Conservation (phyloP, 2,113 vertebrate species). For the Petaurus breviceps region DNA sequence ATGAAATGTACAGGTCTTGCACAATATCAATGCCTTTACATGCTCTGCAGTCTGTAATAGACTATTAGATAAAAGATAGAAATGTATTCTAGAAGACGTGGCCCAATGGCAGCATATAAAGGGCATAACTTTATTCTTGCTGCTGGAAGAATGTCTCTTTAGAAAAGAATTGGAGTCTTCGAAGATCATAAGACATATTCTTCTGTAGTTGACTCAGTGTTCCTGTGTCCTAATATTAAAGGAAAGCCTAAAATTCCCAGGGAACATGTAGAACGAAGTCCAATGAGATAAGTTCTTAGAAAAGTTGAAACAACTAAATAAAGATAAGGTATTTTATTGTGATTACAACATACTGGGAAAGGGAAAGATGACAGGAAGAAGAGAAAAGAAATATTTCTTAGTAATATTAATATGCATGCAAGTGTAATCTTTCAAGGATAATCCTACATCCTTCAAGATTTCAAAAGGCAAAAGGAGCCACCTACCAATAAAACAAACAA, state of each 20-base stretch:
- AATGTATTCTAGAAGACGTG: conserved; percentile 69
- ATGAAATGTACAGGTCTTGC: conserved; percentile 73
- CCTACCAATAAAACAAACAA: conserved; percentile 12
- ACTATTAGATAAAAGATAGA: conserved; percentile 75
- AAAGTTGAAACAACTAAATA: conserved; percentile 19
- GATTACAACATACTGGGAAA: not conserved
- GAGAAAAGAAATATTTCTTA: not conserved
- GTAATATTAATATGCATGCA: not conserved
- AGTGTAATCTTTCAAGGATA: not conserved
- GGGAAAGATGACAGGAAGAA: not conserved
- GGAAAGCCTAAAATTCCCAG: conserved; percentile 1
- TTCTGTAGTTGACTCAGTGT: not conserved
- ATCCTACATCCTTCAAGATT: not conserved
- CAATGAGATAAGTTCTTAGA: not conserved
- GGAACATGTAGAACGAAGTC: not conserved
- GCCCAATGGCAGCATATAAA: conserved; percentile 69
- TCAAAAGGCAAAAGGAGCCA: not conserved
- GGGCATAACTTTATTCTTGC: conserved; percentile 71
- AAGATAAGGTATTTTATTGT: conserved; percentile 19
- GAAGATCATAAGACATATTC: conserved; percentile 1
- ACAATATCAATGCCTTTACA: conserved; percentile 72
- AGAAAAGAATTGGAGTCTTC: conserved; percentile 62
- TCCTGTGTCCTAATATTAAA: conserved; percentile 28
- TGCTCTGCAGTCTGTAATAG: conserved; percentile 70
- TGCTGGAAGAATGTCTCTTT: conserved; percentile 68